Conservation (phyloP, 2,888 invertebrate genomes). For the Thera britannica region DNA sequence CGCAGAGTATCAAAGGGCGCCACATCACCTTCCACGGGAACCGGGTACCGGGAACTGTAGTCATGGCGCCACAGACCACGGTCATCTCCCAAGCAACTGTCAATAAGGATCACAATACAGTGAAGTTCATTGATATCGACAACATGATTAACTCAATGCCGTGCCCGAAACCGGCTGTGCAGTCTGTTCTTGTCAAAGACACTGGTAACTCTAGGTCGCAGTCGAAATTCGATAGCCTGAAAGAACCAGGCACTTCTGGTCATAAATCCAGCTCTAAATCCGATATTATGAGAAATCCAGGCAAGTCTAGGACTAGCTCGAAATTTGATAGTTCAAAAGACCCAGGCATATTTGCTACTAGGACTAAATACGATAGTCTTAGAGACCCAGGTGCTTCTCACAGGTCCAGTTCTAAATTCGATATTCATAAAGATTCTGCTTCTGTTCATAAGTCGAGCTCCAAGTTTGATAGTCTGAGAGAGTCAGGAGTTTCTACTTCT, state of each 20-base stretch:
- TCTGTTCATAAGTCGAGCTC: conserved; percentile 45
- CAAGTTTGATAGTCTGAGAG: conserved; percentile 62
- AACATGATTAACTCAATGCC: conserved; percentile 69
- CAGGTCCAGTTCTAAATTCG: conserved; percentile 12
- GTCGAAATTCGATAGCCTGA: conserved; percentile 64
- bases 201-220: conserved; percentile 49
- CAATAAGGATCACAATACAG: conserved; percentile 49
- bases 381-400: conserved; percentile 13
- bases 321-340: conserved; percentile 61
- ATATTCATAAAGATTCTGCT: conserved; percentile 2
- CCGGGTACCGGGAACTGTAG: conserved; percentile 71
- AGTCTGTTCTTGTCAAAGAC: conserved; percentile 70
- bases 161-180: conserved; percentile 44
- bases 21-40: conserved; percentile 74
- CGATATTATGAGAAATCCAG: conserved; percentile 7
- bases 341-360: neutral
- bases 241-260: neutral
- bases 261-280: conserved; percentile 3
- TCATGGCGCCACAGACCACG: conserved; percentile 74
- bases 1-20: conserved; percentile 64
- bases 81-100: conserved; percentile 74
- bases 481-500: neutral
- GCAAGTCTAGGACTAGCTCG: conserved; percentile 29
- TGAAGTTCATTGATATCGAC: conserved; percentile 71
- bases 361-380: conserved; percentile 1